These are phyloP conservation scores for Neotoxoptera formosana DNA, from an alignment of 1,140 invertebrate genomes.

Conservation along the genomic window DNA sequence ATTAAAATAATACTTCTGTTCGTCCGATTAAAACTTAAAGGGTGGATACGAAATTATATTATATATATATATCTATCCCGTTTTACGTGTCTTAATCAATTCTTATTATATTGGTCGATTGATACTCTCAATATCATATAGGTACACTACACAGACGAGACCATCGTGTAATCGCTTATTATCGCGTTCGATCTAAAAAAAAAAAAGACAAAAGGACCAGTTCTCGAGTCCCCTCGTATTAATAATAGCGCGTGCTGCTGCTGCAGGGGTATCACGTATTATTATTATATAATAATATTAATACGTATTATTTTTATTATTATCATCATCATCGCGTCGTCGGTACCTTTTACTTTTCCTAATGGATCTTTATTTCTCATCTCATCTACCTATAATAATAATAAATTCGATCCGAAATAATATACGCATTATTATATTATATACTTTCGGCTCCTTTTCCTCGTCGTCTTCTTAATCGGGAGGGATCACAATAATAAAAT, in stretches of 20 bases:
- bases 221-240: neutral
- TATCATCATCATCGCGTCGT: neutral
- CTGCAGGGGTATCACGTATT: neutral
- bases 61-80: neutral
- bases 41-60: neutral
- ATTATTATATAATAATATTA: neutral
- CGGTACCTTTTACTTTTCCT: neutral
- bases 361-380: constrained; percentile 17
- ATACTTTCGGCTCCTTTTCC: neutral
- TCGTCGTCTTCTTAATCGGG: neutral
- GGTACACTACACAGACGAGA: neutral
- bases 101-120: neutral
- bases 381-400: neutral
- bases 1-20: neutral
- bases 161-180: neutral
- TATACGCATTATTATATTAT: neutral
- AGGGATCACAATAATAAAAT: neutral
- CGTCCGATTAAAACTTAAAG: neutral
- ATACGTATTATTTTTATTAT: neutral
- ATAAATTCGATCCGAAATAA: neutral
- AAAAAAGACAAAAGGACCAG: neutral
- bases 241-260: neutral
- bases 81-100: neutral
- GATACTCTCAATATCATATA: neutral
- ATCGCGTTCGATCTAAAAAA: neutral